Percentiles rank a stretch among this genome's conserved stretches.
phyloP scores from a whole-genome alignment of 2,113 vertebrate species.

The Stegastes partitus region DNA sequence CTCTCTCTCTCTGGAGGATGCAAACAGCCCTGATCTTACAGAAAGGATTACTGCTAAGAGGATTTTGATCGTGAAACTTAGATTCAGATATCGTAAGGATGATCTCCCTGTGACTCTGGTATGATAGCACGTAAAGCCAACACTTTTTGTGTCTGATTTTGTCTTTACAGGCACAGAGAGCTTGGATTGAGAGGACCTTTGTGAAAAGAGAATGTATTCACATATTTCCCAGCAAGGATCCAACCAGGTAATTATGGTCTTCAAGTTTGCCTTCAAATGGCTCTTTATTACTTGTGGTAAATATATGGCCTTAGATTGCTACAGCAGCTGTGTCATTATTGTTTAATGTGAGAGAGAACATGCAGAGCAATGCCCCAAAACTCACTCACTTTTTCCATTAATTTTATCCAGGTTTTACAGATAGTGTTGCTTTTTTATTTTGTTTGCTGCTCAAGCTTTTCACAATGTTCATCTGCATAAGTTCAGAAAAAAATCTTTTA shows the following conservation, averaged over 20 bases:
- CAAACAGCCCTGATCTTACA: constrained; percentile 65
- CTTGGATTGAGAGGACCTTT: constrained; percentile 97
- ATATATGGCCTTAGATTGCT: not conserved
- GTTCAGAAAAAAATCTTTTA: too few species aligned
- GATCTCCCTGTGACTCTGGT: not conserved
- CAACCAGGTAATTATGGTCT: constrained; percentile 85
- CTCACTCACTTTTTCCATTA: too few species aligned
- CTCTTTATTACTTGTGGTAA: not conserved
- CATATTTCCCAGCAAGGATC: constrained; percentile 92
- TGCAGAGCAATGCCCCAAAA: not conserved
- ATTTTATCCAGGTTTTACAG: not conserved
- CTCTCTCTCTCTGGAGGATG: not conserved
- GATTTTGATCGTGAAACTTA: constrained; percentile 82
- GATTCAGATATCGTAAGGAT: constrained; percentile 12
- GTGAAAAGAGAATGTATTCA: constrained; percentile 93
- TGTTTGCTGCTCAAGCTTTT: not conserved
- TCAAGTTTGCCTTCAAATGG: not conserved
- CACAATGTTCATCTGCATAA: not conserved
- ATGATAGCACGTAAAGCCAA: constrained; percentile 9
- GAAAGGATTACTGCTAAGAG: constrained; percentile 78
- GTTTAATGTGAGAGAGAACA: not conserved
- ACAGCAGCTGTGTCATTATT: not conserved
- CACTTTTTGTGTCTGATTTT: constrained; percentile 11
- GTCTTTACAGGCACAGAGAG: constrained; percentile 89
- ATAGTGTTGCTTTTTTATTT: not conserved